Evolutionary conservation across 2,113 vertebrate genomes (phyloP).

Genomic region (Chloropsis cyanopogon): DNA sequence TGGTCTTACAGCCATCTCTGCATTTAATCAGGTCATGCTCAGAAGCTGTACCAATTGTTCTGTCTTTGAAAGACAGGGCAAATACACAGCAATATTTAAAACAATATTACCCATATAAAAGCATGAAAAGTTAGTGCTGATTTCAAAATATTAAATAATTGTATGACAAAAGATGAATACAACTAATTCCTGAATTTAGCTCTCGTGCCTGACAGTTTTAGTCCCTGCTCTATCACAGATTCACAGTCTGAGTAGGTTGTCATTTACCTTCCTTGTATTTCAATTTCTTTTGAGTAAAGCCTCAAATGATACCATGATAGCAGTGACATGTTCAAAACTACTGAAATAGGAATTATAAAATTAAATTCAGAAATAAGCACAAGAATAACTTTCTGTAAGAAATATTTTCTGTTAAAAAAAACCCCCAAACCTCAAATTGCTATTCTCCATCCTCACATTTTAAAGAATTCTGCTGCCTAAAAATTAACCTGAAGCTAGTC

Average conservation of each 20-base stretch:
- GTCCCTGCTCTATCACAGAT: neutral
- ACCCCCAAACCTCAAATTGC: neutral
- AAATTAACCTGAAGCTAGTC: neutral
- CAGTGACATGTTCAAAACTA: neutral
- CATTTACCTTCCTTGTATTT: neutral
- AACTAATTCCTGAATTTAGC: neutral
- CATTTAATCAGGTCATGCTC: slow-evolving; percentile 1
- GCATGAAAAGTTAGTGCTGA: neutral
- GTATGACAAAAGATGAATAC: neutral
- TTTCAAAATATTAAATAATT: neutral
- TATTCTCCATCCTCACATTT: neutral
- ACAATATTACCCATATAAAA: neutral
- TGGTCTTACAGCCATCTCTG: neutral
- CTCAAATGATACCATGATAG: neutral
- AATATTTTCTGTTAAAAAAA: neutral
- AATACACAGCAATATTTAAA: neutral
- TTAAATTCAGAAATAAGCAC: neutral
- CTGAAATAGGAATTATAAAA: neutral
- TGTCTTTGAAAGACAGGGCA: neutral
- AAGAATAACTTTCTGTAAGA: neutral
- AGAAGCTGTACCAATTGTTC: neutral
- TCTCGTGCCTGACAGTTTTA: neutral
- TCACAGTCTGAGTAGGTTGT: neutral
- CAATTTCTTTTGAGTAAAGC: neutral
- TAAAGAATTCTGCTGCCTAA: neutral